Conservation (phyloP, 2,113 vertebrate genomes). For the Pygoscelis adeliae region DNA sequence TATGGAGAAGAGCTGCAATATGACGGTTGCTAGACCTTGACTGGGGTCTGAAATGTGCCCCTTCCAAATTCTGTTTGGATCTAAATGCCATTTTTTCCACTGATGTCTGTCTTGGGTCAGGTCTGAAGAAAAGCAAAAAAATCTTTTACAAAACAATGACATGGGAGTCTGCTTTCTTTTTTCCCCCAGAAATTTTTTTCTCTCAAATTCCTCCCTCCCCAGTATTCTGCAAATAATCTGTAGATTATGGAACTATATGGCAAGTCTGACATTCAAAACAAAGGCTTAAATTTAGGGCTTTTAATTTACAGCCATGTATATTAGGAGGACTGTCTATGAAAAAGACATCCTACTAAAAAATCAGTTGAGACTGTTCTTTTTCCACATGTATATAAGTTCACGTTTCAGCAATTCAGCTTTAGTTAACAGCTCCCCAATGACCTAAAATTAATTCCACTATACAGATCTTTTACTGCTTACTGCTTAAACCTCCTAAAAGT, state of each 20-base stretch:
- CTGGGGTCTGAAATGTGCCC: neutral
- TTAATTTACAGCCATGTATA: neutral
- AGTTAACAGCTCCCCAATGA: neutral
- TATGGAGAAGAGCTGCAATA: neutral
- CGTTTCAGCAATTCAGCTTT: neutral
- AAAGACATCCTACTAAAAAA: neutral
- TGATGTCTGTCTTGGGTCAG: neutral
- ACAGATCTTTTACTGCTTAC: neutral
- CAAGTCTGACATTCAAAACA: neutral
- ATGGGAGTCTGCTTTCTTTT: neutral
- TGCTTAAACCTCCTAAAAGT: neutral
- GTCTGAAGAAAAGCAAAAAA: neutral
- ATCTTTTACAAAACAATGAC: neutral
- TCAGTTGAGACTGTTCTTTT: neutral
- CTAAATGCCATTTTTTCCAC: neutral
- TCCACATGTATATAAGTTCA: neutral
- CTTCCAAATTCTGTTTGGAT: neutral
- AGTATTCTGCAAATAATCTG: neutral
- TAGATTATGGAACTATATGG: neutral
- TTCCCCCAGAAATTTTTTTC: neutral
- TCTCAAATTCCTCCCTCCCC: neutral
- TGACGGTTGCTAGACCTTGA: accelerated
- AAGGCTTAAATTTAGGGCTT: neutral
- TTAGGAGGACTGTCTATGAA: neutral
- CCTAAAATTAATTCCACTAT: neutral